Evolutionary conservation across 2,797 vertebrate species (phyloP), one percentile per base, ranked within the genome.

Genomic region (Crenuchus spilurus): DNA sequence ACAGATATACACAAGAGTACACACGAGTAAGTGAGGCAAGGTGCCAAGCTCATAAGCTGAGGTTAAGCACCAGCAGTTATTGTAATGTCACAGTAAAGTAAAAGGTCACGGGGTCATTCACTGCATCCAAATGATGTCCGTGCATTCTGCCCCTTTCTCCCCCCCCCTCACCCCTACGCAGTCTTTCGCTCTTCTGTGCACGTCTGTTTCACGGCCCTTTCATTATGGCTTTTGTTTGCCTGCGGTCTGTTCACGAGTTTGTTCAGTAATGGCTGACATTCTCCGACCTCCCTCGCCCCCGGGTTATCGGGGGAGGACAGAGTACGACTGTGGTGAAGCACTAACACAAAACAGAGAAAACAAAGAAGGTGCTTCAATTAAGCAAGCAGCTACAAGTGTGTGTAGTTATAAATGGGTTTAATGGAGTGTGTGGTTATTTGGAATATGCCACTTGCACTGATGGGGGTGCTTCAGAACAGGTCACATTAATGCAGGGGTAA

Each of bases 41-140:
- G 14, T 62, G 77, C 49, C n/a, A 72, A 69, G 57, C 66, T 80
- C 75, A 78, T 84, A 69, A 81, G 55, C 54, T 35, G 48, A 68
- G 78, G 78, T 77, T 79, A 81, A 84, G 63, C 70, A 70, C 63
- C 49, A 63, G 52, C 49, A 54, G 52, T 58, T 60, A 70, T 63
- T 64, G 71, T 80, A 82, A 82, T 79, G 74, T 82, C 69, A 73
- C 80, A 77, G 81, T 82, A 81, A 83, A 79, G 48, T 24, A n/a
- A 66, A 80, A 80, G 67, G 76, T 74, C 74, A 74, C 26, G 6
- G 11, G 70, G 76, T 81, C 60, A 63, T 20, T 7, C 22, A 46
- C 39, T 37, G 41, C 57, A 72, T 68, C 68, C 72, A 78, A 82
- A 74, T 37, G 33, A 62, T 74, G 62, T 6, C 65, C 33, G 24